Evolutionary conservation across 2,888 invertebrate genomes (phyloP).

Genomic region (Agrypnus murinus): DNA sequence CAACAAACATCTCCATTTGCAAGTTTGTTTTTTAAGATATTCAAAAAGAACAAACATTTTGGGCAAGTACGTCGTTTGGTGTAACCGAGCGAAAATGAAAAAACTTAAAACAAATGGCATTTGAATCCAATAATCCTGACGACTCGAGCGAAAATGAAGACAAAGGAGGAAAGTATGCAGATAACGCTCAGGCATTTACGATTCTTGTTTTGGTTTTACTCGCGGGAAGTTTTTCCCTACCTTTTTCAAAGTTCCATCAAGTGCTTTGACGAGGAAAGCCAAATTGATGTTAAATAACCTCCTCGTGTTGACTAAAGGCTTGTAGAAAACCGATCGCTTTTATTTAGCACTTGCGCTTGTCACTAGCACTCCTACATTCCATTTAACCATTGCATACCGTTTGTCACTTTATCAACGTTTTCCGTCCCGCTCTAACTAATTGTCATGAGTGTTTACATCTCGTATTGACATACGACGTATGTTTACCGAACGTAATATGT

Average conservation of each 20-base stretch:
- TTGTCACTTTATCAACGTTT: conserved; percentile 41
- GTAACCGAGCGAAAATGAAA: conserved; percentile 39
- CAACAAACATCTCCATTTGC: not conserved
- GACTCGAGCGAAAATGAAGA: conserved; percentile 44
- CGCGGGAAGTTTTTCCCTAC: conserved; percentile 27
- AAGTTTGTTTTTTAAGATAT: conserved; percentile 9
- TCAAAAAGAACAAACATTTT: conserved; percentile 33
- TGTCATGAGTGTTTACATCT: conserved; percentile 37
- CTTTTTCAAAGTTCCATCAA: conserved; percentile 36
- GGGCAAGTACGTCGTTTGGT: conserved; percentile 29
- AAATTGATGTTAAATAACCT: conserved; percentile 45
- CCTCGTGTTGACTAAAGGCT: conserved; percentile 40
- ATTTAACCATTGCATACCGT: conserved; percentile 41
- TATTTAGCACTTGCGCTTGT: conserved; percentile 44
- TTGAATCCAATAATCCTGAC: conserved; percentile 46
- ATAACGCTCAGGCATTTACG: conserved; percentile 36
- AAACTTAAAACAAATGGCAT: conserved; percentile 48
- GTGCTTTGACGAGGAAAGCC: conserved; percentile 40
- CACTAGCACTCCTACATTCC: conserved; percentile 39
- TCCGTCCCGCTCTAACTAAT: conserved; percentile 36
- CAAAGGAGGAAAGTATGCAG: conserved; percentile 40
- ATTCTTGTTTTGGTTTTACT: conserved; percentile 38
- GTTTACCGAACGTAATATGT: conserved; percentile 32
- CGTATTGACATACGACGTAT: conserved; percentile 35
- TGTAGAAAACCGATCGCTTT: conserved; percentile 48